Evolutionary conservation across 2,797 vertebrate species (phyloP).

Genomic region (Urocyon cinereoargenteus): DNA sequence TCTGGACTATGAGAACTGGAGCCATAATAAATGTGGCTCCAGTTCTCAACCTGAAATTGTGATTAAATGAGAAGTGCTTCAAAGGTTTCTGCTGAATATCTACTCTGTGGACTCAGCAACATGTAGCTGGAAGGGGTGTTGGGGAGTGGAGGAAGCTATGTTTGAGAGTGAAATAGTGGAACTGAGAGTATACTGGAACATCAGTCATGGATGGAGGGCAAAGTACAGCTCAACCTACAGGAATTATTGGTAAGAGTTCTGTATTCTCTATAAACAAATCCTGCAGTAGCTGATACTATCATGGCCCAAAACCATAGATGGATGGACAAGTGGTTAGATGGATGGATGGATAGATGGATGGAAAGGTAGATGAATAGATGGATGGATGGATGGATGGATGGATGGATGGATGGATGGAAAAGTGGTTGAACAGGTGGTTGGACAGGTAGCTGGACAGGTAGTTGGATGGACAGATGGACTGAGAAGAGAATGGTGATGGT

Average conservation of each 20-base stretch:
- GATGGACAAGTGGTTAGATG: not conserved
- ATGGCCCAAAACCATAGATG: not conserved
- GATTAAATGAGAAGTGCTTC: not conserved
- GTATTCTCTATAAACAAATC: not conserved
- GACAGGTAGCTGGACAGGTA: too few species aligned
- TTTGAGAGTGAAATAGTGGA: not conserved
- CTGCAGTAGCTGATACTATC: not conserved
- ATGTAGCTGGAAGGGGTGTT: not conserved
- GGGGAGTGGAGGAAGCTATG: not conserved
- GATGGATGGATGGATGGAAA: too few species aligned
- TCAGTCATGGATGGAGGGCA: not conserved
- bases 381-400: not conserved
- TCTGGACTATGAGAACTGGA: not conserved
- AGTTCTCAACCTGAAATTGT: not conserved
- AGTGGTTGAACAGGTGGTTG: too few species aligned
- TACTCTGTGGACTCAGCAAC: not conserved
- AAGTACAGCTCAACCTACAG: not conserved
- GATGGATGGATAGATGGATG: too few species aligned
- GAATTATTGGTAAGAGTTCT: not conserved
- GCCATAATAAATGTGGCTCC: not conserved
- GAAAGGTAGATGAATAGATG: too few species aligned
- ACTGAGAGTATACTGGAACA: not conserved
- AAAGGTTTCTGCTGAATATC: not conserved
- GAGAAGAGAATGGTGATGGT: not conserved
- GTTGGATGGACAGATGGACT: not conserved